These are phyloP conservation scores for Ahaetulla prasina DNA, from an alignment of 2,113 vertebrate genomes.

Conservation along the genomic window DNA sequence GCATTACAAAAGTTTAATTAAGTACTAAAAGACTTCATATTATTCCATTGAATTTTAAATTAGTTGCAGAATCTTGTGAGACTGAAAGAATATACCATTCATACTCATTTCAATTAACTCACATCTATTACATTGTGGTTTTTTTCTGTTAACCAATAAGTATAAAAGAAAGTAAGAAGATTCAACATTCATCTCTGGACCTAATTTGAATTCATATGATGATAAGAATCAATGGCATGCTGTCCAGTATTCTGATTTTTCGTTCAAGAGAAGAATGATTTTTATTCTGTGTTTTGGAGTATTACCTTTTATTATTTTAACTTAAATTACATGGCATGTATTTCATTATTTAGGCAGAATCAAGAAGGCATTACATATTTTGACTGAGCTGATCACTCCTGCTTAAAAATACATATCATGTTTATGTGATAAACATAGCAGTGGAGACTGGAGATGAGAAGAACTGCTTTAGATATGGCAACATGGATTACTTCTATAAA, in stretches of 20 bases:
- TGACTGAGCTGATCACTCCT: background rate
- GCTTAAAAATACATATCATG: background rate
- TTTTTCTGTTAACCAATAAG: slow-evolving; percentile 46
- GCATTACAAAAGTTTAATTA: slow-evolving; percentile 84
- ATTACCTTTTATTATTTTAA: background rate
- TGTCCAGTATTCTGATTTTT: slow-evolving; percentile 32
- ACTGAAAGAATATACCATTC: slow-evolving; percentile 66
- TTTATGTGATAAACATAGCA: background rate
- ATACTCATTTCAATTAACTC: slow-evolving; percentile 71
- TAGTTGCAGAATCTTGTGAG: slow-evolving; percentile 73
- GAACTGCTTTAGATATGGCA: background rate
- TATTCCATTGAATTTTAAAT: slow-evolving; percentile 78
- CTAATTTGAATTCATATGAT: slow-evolving; percentile 43
- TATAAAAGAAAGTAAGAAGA: slow-evolving; percentile 50
- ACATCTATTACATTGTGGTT: slow-evolving; percentile 59
- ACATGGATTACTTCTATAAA: background rate
- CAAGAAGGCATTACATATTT: background rate
- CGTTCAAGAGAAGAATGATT: slow-evolving; percentile 1
- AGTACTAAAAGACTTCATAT: slow-evolving; percentile 80
- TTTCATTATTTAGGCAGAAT: slow-evolving; percentile 13
- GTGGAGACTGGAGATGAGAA: too few species aligned
- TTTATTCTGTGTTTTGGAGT: background rate
- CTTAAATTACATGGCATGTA: background rate
- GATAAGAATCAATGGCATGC: slow-evolving; percentile 6
- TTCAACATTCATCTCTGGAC: slow-evolving; percentile 11